Evolutionary conservation across 2,888 invertebrate genomes (phyloP).

Genomic region (Clunio marinus): DNA sequence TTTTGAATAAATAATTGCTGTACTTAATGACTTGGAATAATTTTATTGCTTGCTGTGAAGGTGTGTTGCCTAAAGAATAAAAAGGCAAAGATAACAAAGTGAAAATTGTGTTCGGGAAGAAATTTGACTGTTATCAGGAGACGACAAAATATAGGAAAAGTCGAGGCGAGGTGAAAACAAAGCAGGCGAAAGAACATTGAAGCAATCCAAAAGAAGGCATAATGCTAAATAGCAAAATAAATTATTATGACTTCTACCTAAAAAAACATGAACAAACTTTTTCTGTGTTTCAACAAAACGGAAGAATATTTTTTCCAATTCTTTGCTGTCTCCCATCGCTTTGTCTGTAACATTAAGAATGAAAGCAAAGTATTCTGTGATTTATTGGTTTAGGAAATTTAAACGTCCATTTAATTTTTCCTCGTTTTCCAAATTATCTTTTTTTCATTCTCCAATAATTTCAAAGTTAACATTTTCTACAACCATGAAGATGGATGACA

Average conservation of each 20-base stretch:
- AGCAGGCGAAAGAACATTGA: not conserved
- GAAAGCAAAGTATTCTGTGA: not conserved
- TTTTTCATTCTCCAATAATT: not conserved
- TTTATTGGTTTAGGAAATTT: constrained; percentile 7
- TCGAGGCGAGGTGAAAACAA: not conserved
- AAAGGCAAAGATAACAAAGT: not conserved
- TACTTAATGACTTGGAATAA: not conserved
- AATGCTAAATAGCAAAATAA: constrained; percentile 9
- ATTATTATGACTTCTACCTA: not conserved
- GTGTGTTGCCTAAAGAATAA: not conserved
- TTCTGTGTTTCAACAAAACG: not conserved
- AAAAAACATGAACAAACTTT: too few species aligned
- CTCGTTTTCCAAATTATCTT: not conserved
- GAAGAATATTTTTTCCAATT: not conserved
- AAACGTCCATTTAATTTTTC: constrained; percentile 11
- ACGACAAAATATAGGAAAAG: not conserved
- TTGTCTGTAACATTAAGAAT: not conserved
- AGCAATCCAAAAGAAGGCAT: not conserved
- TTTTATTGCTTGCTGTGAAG: not conserved
- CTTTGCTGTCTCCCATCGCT: too few species aligned
- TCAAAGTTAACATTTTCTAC: constrained; percentile 5
- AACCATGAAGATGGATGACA: too few species aligned
- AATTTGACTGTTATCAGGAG: not conserved
- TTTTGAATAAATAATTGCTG: constrained; percentile 13
- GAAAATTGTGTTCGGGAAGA: not conserved